Conservation (phyloP, 2,113 vertebrate genomes). For the Sitta europaea region DNA sequence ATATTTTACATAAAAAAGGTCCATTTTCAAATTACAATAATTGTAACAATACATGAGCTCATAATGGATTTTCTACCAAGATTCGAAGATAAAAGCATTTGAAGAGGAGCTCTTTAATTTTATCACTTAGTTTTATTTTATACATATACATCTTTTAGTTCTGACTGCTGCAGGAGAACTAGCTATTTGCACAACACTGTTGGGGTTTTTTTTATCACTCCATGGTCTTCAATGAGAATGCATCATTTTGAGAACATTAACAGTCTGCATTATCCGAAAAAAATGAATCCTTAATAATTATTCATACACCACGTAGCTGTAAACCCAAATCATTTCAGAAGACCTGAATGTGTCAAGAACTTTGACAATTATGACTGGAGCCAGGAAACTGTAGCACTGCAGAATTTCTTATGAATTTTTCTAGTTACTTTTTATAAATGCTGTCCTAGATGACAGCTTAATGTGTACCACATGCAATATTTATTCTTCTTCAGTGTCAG, state of each 20-base stretch:
- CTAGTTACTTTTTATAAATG: constrained; percentile 86
- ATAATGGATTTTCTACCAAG: neutral
- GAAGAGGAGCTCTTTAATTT: neutral
- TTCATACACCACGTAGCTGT: constrained; percentile 81
- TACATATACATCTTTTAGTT: neutral
- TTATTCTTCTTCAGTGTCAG: constrained; percentile 99
- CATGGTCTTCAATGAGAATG: constrained; percentile 48
- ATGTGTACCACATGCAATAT: constrained; percentile 99
- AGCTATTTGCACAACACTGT: neutral
- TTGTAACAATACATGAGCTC: neutral
- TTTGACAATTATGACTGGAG: constrained; percentile 98
- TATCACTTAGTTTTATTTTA: constrained; percentile 12
- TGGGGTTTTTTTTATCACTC: neutral
- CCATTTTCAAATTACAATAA: neutral
- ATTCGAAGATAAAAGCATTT: constrained; percentile 37
- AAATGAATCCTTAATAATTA: constrained; percentile 78
- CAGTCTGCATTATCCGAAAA: constrained; percentile 57
- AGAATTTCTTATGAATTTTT: constrained; percentile 93
- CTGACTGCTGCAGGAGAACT: neutral
- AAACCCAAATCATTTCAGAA: constrained; percentile 78
- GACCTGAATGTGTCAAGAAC: constrained; percentile 81
- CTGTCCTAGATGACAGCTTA: constrained; percentile 98
- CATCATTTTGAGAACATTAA: constrained; percentile 61
- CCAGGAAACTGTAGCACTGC: constrained; percentile 89
- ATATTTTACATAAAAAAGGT: neutral